Evolutionary conservation across 2,888 invertebrate genomes (phyloP).

Genomic region (Eulithis testata): DNA sequence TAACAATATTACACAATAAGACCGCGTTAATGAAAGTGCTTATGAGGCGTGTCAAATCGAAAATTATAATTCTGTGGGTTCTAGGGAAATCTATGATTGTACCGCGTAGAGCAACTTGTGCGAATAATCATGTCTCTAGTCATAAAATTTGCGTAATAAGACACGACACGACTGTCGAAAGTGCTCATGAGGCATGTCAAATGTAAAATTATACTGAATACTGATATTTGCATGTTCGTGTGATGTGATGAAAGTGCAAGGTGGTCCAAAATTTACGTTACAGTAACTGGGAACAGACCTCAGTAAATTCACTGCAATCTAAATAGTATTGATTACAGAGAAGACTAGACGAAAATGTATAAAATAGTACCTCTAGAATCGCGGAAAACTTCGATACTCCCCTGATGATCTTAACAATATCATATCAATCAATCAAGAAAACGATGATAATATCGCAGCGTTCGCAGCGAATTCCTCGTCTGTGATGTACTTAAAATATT

Average conservation of each 20-base stretch:
- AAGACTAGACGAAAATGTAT: no score
- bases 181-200: slow-evolving; percentile 20
- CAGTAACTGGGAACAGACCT: neutral
- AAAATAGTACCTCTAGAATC: no score
- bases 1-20: slow-evolving; percentile 28
- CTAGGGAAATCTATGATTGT: slow-evolving; percentile 28
- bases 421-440: no score
- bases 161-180: slow-evolving; percentile 25
- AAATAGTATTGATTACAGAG: no score
- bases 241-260: neutral
- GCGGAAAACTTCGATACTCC: no score
- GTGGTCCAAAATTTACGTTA: neutral
- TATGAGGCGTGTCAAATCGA: slow-evolving; percentile 28
- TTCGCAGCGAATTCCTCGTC: no score
- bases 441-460: no score
- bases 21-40: slow-evolving; percentile 21
- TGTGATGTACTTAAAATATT: no score
- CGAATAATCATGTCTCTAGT: slow-evolving; percentile 17
- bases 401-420: no score
- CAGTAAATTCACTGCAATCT: no score
- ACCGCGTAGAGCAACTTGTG: slow-evolving; percentile 13
- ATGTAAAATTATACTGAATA: slow-evolving; percentile 17
- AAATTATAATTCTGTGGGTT: slow-evolving; percentile 28
- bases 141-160: slow-evolving; percentile 26
- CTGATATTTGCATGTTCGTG: neutral